Conservation (phyloP, 2,113 vertebrate genomes). For the Pongo pygmaeus region DNA sequence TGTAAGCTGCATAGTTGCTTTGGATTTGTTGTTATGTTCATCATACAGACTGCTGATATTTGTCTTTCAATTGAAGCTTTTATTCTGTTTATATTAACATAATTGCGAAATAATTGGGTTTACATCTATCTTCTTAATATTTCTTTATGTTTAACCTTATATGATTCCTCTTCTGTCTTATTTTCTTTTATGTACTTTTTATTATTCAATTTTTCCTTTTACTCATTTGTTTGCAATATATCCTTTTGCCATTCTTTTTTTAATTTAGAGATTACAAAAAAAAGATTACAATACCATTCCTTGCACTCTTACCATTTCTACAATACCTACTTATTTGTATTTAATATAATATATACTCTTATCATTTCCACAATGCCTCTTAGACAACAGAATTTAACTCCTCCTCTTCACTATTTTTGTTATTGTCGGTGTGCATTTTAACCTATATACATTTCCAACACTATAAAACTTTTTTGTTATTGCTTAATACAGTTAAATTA, state of each 20-base stretch:
- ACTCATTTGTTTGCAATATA: not conserved
- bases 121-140: not conserved
- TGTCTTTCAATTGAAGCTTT: not conserved
- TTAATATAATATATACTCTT: not conserved
- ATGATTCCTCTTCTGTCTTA: not conserved
- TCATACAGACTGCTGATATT: not conserved
- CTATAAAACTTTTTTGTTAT: not conserved
- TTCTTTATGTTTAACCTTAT: not conserved
- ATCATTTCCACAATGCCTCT: not conserved
- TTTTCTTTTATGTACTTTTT: slow-evolving; percentile 21
- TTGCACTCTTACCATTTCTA: not conserved
- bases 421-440: not conserved
- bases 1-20: not conserved
- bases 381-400: not conserved
- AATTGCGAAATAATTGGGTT: not conserved
- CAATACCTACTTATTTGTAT: not conserved
- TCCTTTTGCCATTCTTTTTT: not conserved
- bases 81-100: not conserved
- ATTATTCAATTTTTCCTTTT: not conserved
- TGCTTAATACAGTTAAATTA: not conserved
- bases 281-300: not conserved
- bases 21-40: not conserved
- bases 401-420: not conserved
- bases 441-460: not conserved
- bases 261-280: not conserved